phyloP scores from a whole-genome alignment of 2,113 vertebrate genomes.

The Ptilonorhynchus violaceus region DNA sequence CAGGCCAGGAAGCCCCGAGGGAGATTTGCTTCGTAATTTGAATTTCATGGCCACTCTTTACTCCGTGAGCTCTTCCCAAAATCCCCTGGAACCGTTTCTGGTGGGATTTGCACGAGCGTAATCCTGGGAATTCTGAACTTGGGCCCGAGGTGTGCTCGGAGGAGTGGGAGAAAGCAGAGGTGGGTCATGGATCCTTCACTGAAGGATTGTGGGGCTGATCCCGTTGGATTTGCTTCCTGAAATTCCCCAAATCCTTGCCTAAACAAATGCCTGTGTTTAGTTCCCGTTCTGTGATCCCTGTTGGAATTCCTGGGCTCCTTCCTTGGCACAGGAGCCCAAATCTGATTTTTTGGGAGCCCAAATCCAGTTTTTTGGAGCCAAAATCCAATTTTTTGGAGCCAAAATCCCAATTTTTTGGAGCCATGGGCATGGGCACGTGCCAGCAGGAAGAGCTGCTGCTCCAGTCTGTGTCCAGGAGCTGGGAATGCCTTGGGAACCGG shows the following conservation, averaged over 20 bases:
- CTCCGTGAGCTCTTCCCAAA: background rate
- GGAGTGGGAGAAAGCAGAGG: background rate
- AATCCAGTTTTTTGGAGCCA: background rate
- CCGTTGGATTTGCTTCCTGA: background rate
- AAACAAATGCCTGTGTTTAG: background rate
- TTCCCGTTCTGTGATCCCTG: background rate
- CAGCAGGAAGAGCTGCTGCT: background rate
- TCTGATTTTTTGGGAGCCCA: background rate
- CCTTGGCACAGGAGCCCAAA: background rate
- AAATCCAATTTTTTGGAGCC: background rate
- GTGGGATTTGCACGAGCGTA: background rate
- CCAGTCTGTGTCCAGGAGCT: background rate
- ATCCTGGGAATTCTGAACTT: background rate
- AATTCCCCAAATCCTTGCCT: background rate
- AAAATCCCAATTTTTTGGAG: background rate
- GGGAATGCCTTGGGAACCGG: background rate
- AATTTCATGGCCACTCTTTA: background rate
- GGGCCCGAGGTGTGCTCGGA: rapidly evolving
- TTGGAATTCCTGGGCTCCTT: background rate
- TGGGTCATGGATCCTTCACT: background rate
- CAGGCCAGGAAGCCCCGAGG: background rate
- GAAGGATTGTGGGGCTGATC: rapidly evolving
- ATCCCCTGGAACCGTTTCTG: background rate
- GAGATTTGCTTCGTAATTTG: background rate
- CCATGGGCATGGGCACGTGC: background rate